phyloP scores from a whole-genome alignment of 37 sponge, comb jelly and placozoan genomes.

The Halichondria panicea region DNA sequence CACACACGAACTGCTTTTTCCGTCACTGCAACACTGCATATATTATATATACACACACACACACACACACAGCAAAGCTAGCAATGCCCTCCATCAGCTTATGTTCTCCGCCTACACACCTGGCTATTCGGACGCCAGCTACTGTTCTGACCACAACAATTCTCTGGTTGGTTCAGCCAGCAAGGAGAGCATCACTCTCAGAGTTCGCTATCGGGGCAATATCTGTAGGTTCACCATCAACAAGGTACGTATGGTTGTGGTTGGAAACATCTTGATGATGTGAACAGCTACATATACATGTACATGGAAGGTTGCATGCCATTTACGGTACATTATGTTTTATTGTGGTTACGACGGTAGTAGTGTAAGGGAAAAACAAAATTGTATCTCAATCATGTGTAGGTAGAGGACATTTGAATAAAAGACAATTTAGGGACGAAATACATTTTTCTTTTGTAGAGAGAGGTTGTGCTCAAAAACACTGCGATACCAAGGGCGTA shows the following conservation, averaged over 20 bases:
- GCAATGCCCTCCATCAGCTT: constrained; percentile 22
- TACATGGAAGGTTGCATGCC: too few relatives aligned
- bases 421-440: too few relatives aligned
- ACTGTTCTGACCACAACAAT: neutral
- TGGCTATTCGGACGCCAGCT: neutral
- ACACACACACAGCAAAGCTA: constrained; percentile 18
- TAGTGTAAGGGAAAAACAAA: too few relatives aligned
- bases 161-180: neutral
- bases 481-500: too few relatives aligned
- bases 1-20: neutral
- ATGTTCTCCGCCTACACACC: neutral
- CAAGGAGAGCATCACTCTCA: constrained; percentile 25
- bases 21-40: too few relatives aligned
- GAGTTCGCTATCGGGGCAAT: constrained; percentile 61
- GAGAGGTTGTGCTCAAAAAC: too few relatives aligned
- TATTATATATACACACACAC: constrained; percentile 8
- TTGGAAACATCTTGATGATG: neutral
- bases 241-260: constrained; percentile 15
- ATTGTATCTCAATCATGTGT: too few relatives aligned
- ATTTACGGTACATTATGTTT: too few relatives aligned
- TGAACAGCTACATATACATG: neutral
- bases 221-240: constrained; percentile 35
- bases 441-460: too few relatives aligned
- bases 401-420: too few relatives aligned
- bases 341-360: too few relatives aligned